Evolutionary conservation across 2,888 invertebrate species (phyloP), one percentile per base, ranked within the genome.

Genomic region (Rugalucina vietnamica): DNA sequence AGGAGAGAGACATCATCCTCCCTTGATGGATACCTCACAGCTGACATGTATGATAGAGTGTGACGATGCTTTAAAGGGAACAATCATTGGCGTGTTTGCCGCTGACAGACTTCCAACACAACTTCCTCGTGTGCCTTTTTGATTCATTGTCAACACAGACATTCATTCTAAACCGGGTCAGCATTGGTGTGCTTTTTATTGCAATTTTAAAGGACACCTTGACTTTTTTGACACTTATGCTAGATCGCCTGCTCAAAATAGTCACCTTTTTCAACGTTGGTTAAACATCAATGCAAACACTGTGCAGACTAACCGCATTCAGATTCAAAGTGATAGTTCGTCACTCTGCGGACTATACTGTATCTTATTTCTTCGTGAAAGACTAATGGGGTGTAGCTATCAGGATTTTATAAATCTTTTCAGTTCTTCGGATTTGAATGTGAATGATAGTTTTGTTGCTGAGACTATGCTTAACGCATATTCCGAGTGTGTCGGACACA

Each of bases 81-180:
- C 27, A 24, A 54, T 82, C 1, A 43, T 78, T 21, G 81, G 81
- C n/a, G 81, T 84, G 0, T 84, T 60, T 54, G 78, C 81, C 5
- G 74, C 84, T 0, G 79, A 84, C 27, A 36, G 70, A 37, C 75
- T 84, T 21, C 84, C 84, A 0, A 75, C 2, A 43, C 14, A 43
- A 49, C 49, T 39, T 29, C 50, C 57, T 21, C 3, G 24, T 34
- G 5, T 10, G 34, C 71, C 79, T 8, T 81, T 37, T 32, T 81
- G 82, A 18, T 57, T 85, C 37, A 81, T 84, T n/a, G 81, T 50
- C 14, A 84, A 84, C 57, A 84, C 81, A 8, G 81, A 84, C 49
- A 72, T 65, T n/a, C 43, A 60, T 65, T 24, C 36, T 32, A 43
- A 69, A 50, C 69, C 76, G 4, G 85, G 85, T n/a, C 24, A n/a